Percentiles rank a stretch among this genome's conserved stretches.
Conservation (phyloP, 2,113 vertebrate species). For the Sarotherodon lohbergeri region DNA sequence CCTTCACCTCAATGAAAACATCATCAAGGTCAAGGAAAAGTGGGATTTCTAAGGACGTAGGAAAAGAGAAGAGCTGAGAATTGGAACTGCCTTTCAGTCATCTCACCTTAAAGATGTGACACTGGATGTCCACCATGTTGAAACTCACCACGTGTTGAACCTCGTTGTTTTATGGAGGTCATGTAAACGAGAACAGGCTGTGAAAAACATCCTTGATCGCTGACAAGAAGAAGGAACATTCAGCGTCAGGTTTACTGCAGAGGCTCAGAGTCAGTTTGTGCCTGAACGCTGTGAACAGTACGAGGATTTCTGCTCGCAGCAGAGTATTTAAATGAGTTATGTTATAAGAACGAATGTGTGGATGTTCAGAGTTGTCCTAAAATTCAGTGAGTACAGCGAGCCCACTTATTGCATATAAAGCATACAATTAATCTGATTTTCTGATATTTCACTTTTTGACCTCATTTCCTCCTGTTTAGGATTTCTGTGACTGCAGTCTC, state of each 20-base stretch:
- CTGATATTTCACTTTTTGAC: background rate
- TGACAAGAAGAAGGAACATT: background rate
- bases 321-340: background rate
- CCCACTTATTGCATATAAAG: background rate
- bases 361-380: background rate
- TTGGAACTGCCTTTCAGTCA: background rate
- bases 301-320: background rate
- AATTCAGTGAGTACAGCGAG: background rate
- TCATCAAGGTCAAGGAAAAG: background rate
- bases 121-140: background rate
- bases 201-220: background rate
- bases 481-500: background rate
- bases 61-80: background rate
- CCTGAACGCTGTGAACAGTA: accelerated
- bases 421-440: background rate
- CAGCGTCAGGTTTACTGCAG: background rate
- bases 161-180: background rate
- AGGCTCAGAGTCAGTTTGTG: background rate
- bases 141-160: background rate
- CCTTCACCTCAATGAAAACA: accelerated
- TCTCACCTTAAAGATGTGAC: background rate
- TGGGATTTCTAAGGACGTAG: background rate
- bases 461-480: background rate
- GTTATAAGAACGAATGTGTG: accelerated
- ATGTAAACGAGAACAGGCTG: background rate